Percentiles rank a stretch among this genome's conserved stretches.
Conservation (phyloP, 2,888 invertebrate genomes). For the Cancer borealis region DNA sequence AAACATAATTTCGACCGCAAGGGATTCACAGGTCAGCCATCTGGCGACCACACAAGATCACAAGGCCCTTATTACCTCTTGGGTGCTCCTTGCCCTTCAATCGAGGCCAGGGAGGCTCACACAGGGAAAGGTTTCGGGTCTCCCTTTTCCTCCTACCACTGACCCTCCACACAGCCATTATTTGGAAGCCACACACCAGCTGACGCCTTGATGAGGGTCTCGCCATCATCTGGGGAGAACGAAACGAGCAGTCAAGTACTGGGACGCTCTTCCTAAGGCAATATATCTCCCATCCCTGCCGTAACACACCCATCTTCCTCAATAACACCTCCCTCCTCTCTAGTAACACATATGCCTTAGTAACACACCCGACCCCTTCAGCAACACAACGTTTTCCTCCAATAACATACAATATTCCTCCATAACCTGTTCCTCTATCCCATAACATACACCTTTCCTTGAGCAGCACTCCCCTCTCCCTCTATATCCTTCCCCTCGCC, state of each 20-base stretch:
- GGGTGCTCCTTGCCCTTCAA: not conserved
- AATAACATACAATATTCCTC: not conserved
- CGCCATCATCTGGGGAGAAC: not conserved
- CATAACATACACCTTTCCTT: not conserved
- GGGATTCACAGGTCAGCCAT: not conserved
- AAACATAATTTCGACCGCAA: not conserved
- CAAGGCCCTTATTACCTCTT: not conserved
- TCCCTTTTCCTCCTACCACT: not conserved
- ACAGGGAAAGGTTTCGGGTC: not conserved
- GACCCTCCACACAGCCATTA: not conserved
- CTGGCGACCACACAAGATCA: not conserved
- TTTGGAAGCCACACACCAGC: constrained; percentile 13
- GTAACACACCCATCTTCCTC: not conserved
- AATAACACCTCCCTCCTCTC: not conserved
- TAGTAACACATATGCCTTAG: not conserved
- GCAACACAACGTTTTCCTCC: not conserved
- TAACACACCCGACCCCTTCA: not conserved
- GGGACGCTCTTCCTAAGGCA: not conserved
- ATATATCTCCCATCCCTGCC: not conserved
- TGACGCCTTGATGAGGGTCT: not conserved
- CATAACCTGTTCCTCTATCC: not conserved
- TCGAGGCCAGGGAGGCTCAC: not conserved
- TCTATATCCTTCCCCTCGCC: not conserved
- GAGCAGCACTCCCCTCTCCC: not conserved
- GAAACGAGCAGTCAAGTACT: not conserved